Base-by-base conservation (phyloP, 2,113 vertebrate species). In the Labeo catla region DNA sequence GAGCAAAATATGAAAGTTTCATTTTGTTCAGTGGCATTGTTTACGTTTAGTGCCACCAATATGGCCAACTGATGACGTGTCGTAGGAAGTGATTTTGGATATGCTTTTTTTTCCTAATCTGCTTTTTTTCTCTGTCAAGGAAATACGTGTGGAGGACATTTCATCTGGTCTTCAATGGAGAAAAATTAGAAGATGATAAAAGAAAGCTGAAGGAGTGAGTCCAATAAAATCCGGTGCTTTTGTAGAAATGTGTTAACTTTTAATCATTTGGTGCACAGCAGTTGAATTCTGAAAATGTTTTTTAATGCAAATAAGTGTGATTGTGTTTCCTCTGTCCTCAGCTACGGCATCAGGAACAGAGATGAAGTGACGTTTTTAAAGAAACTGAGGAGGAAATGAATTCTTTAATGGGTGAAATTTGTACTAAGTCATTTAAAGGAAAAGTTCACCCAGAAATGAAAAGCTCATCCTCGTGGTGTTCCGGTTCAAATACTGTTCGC, bases 351-450 rank as follows among this genome's bases (percentile, higher is more conserved):
- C 93, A 96, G 96, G 84, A 99, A 99, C 92, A 92, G 98, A 89
- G 98, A 98, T 3, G 98, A 99, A 88, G 98, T 99, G 89, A 96
- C 94, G 23, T 99, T 99, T 89, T 94, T 97, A 88, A 99, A 99
- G 93, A 98, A 95, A 84, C 95, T 99, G 49, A 96, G 95, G 36
- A 97, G 95, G 88, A 94, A 95, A 81, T 94, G 86, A 95, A 57
- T 21, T 59, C 16, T 7, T 57, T 57, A 57, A 57, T 12, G 28
- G 50, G 19, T 57, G 21, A 57, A 19, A 66, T 47, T 28, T 28
- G 28, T 28, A 28, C 28, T 1, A 1, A 2, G 28, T 1, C 11
- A 50, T 76, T 47, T 76, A n/a, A 72, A 73, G 2, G 36, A 43
- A 43, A 3, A 21, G 9, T n/a, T 45, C 39, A n/a, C 2, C 39